Conservation (phyloP, 2,797 vertebrate species). For the Aeoliscus strigatus region DNA sequence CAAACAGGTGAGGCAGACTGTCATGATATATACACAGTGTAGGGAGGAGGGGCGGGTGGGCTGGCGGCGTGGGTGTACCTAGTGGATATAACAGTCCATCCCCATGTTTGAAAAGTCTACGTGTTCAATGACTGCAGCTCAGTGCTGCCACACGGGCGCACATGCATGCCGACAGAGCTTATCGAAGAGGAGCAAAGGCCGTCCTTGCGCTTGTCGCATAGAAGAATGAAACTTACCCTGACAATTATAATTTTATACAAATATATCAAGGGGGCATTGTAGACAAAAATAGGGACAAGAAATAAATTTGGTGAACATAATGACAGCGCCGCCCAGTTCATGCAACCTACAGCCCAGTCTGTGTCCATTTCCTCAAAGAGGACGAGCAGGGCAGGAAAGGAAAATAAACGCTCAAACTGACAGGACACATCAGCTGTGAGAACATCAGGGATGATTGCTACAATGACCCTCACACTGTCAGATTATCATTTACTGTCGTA, state of each 20-base stretch:
- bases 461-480: constrained; percentile 54
- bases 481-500: constrained; percentile 66
- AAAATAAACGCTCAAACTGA: constrained; percentile 31
- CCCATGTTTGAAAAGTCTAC: constrained; percentile 45
- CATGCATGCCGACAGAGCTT: constrained; percentile 41
- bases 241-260: constrained; percentile 64
- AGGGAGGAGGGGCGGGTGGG: constrained; percentile 8
- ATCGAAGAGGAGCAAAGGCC: constrained; percentile 35
- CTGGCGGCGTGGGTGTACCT: constrained; percentile 34
- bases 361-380: constrained; percentile 34
- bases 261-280: constrained; percentile 50
- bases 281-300: constrained; percentile 49
- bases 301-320: constrained; percentile 51
- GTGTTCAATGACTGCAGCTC: constrained; percentile 32
- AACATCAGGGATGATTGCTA: constrained; percentile 54
- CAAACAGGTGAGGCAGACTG: constrained; percentile 43
- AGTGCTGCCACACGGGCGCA: constrained; percentile 39
- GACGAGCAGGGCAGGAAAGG: constrained; percentile 23
- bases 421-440: constrained; percentile 41
- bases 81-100: constrained; percentile 61
- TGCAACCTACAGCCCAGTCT: constrained; percentile 40
- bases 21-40: constrained; percentile 53
- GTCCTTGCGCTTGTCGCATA: constrained; percentile 32
- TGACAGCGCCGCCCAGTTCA: constrained; percentile 32
- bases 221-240: constrained; percentile 53